Evolutionary conservation across 1,140 invertebrate species (phyloP).

Genomic region (Drosophila yakuba): DNA sequence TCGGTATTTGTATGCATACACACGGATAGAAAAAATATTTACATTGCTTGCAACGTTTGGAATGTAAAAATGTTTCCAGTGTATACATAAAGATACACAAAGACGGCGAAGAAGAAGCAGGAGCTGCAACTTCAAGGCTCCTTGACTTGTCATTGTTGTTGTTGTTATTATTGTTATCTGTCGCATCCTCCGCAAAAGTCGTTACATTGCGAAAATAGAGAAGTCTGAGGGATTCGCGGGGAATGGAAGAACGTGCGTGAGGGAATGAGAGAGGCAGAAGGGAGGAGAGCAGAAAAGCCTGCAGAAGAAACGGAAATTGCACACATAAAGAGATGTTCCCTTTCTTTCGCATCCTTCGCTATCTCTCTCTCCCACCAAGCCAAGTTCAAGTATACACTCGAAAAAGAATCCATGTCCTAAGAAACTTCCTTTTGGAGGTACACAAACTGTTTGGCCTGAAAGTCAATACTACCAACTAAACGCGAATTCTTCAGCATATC

Average conservation of each 20-base stretch:
- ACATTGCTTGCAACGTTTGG: too few relatives aligned
- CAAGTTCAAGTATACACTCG: conserved; percentile 16
- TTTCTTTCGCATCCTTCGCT: conserved; percentile 19
- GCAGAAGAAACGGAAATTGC: conserved; percentile 69
- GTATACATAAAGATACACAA: conserved; percentile 21
- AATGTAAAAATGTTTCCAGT: background rate
- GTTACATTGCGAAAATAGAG: conserved; percentile 69
- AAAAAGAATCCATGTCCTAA: background rate
- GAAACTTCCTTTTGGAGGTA: background rate
- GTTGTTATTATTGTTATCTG: conserved; percentile 43
- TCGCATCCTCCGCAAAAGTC: conserved; percentile 71
- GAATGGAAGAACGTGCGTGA: background rate
- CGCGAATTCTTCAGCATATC: background rate
- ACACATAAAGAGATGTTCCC: conserved; percentile 57
- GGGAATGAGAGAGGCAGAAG: background rate
- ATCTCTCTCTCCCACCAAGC: conserved; percentile 14
- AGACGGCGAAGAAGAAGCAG: conserved; percentile 22
- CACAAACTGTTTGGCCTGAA: too few relatives aligned
- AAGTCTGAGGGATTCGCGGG: background rate
- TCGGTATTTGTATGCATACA: too few relatives aligned
- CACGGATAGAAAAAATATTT: too few relatives aligned
- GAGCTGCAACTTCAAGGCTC: conserved; percentile 39
- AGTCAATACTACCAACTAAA: too few relatives aligned
- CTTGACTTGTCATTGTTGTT: conserved; percentile 50
- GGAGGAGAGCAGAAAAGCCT: conserved; percentile 15